phyloP scores from a whole-genome alignment of 2,888 invertebrate species.

The Netelia virgata region DNA sequence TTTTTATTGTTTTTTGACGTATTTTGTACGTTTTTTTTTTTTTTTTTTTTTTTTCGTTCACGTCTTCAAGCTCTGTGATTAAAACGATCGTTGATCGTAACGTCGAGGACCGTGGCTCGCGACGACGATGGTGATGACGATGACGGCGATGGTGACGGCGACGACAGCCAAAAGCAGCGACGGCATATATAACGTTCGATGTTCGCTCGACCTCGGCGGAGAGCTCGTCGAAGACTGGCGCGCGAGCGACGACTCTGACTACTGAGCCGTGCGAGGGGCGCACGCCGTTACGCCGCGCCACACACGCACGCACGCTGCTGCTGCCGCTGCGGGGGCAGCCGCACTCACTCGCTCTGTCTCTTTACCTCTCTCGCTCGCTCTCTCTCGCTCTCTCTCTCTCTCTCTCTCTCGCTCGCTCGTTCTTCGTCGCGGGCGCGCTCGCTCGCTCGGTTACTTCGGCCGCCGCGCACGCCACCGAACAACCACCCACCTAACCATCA shows the following conservation, averaged over 20 bases:
- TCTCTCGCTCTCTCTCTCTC: slow-evolving; percentile 1
- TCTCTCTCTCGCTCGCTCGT: slow-evolving; percentile 6
- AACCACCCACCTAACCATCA: slow-evolving; percentile 63
- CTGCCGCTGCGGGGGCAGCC: slow-evolving; percentile 52
- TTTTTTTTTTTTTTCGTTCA: neutral
- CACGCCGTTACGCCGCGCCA: slow-evolving; percentile 75
- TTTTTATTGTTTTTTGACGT: neutral
- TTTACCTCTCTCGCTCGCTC: neutral
- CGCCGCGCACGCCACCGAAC: slow-evolving; percentile 61
- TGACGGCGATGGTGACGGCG: slow-evolving; percentile 45
- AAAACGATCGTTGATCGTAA: slow-evolving; percentile 73
- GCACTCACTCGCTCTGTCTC: slow-evolving; percentile 35
- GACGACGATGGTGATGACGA: slow-evolving; percentile 6
- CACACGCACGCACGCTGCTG: slow-evolving; percentile 71
- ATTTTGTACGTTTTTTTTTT: neutral
- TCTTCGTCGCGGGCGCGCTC: neutral
- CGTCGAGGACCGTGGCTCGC: slow-evolving; percentile 70
- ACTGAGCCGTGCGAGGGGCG: slow-evolving; percentile 74
- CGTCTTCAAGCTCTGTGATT: slow-evolving; percentile 13
- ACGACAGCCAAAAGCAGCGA: slow-evolving; percentile 59
- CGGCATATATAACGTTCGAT: slow-evolving; percentile 73
- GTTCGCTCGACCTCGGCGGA: slow-evolving; percentile 74
- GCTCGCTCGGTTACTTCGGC: slow-evolving; percentile 40
- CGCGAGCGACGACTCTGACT: slow-evolving; percentile 75
- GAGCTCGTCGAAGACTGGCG: slow-evolving; percentile 81